Conservation (phyloP, 2,113 vertebrate species). For the Castor canadensis region DNA sequence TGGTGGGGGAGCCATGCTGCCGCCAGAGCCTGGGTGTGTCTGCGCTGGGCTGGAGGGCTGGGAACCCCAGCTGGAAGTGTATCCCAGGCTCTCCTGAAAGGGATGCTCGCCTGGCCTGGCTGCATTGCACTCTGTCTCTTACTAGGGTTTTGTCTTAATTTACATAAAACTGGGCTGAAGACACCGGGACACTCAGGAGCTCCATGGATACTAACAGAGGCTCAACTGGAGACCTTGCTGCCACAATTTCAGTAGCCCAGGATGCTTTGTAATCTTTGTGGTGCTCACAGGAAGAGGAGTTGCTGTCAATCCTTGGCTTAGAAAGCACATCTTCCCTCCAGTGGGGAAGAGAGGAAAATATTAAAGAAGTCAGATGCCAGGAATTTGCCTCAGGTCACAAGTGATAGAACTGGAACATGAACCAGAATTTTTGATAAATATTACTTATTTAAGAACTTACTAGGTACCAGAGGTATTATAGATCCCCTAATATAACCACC, state of each 20-base stretch:
- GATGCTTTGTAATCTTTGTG: background rate
- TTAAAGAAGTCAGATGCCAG: background rate
- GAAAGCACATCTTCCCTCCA: background rate
- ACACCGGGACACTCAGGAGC: background rate
- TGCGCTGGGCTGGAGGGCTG: background rate
- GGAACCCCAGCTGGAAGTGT: background rate
- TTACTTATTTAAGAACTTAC: background rate
- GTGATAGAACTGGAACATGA: background rate
- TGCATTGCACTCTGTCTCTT: background rate
- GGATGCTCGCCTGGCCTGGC: background rate
- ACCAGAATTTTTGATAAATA: background rate
- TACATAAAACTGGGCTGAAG: background rate
- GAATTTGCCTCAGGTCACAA: background rate
- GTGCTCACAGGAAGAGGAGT: background rate
- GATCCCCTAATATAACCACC: fast-evolving
- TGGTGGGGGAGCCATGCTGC: background rate
- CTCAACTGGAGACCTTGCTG: background rate
- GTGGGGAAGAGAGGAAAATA: background rate
- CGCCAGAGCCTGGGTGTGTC: background rate
- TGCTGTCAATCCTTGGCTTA: background rate
- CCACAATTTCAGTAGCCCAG: background rate
- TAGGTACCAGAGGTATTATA: background rate
- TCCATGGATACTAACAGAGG: background rate
- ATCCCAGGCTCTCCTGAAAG: background rate
- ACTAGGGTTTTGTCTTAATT: background rate